Base-by-base conservation (phyloP, 35 echinoderm and acorn worm genomes). In the Acanthaster planci region DNA sequence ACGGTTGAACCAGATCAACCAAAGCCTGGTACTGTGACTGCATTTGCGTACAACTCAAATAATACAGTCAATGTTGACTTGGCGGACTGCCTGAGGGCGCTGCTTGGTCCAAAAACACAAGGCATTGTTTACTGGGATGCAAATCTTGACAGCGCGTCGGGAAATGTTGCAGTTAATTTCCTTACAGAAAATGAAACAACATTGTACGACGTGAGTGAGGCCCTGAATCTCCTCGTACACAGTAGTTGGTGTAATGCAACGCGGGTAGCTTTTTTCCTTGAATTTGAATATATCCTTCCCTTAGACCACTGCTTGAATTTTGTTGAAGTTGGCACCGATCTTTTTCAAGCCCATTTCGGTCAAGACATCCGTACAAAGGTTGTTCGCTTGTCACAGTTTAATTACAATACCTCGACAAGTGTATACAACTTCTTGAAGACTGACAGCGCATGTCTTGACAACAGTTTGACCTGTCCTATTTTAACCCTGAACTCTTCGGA, bases 121-220 rank as follows among this genome's bases (percentile, higher is more conserved):
- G 23, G 64, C 16, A 72, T 72, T 26, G 64, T 72, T 7, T 72
- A 31, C 15, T 72, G 64, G 64, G 64, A 72, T 16, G 64, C 64
- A 72, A 72, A 19, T 31, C 2, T 72, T 14, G 34, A 72, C 34
- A 72, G 9, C 23, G 22, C 64, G 14, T 72, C 64, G 15, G 14
- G 2, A 26, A 31, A 14, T 14, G 21, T 21, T 8, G 30, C 64
- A 10, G 64, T 72, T 7, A 72, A 72, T 29, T 29, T 72, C 30
- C 64, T 72, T 14, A 26, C 64, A 29, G 64, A 26, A 72, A 72
- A 72, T 9, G 26, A 35, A 72, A 72, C 64, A 72, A 26, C 34
- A 10, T 19, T 72, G 64, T 19, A 72, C 30, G 34, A 30, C 10
- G 14, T 72, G 23, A 26, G 30, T 6, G 30, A 26, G 21, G 64